Base-by-base conservation (phyloP, 2,888 invertebrate genomes). In the Agrochola lychnidis region DNA sequence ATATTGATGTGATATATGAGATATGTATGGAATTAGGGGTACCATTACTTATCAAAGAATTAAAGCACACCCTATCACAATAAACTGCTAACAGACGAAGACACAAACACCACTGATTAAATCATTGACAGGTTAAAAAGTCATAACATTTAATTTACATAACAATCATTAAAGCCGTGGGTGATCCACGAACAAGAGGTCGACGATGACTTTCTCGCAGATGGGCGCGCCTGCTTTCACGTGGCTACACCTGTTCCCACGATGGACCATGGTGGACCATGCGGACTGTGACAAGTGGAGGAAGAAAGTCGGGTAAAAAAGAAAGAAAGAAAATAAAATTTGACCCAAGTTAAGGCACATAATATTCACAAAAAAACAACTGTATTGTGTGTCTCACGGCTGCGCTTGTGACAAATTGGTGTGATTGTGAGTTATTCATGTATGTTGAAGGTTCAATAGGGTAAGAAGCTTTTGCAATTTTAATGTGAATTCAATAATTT, bases 191-290 rank as follows among this genome's bases (percentile, higher is more conserved):
- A 78, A 57, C 63, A 69, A 84, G 78, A 81, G 73, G 82, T 76
- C 56, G 48, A 0, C 67, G 36, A 83, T 78, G 73, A 87, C 87
- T 87, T 87, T 87, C 87, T 74, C 88, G 64, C 53, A 59, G 78
- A 73, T 86, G 88, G 87, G 82, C 19, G 85, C 71, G 84, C 62
- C 82, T 59, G 81, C 86, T 83, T 83, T 83, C 82, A 59, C 82
- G 82, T 70, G 57, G 62, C 53, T 51, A 36, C 73, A 73, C 51
- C 64, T 73, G 74, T 70, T 78, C 87, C 69, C 72, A 78, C 87
- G 75, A 67, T 78, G 73, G 80, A 59, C 74, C 25, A 45, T 56
- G 25, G 10, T 82, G 59, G 69, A 66, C 57, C 25, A 61, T 64
- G 67, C 16, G 81, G 76, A 57, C 40, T 12, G n/a, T 66, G 63